A percentile compares a stretch with the other conserved stretches of the same genome.
phyloP scores from a whole-genome alignment of 2,888 invertebrate species.

The Tetragnatha montana region DNA sequence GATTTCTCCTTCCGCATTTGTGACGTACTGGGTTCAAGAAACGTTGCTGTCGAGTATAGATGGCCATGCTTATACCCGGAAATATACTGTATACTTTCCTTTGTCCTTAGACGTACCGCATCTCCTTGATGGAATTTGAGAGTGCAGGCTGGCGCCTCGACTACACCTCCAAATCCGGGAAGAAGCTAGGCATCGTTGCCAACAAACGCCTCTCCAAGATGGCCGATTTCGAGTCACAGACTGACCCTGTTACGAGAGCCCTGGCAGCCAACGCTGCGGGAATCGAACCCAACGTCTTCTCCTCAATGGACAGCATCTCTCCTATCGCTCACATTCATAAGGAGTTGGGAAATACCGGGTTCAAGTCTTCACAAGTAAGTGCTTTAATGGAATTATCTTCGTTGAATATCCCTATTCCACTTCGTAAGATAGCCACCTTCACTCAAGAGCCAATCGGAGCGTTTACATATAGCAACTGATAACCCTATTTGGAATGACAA shows the following conservation, averaged over 20 bases:
- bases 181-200: conserved; percentile 62
- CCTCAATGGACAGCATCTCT: conserved; percentile 69
- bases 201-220: conserved; percentile 68
- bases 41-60: too few species aligned
- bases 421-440: too few species aligned
- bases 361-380: conserved; percentile 59
- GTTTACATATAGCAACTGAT: too few species aligned
- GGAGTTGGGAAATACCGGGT: conserved; percentile 65
- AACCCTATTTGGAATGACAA: too few species aligned
- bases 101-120: conserved; percentile 64
- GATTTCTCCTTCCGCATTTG: too few species aligned
- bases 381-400: too few species aligned
- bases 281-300: conserved; percentile 71
- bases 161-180: conserved; percentile 63
- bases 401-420: too few species aligned
- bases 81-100: neutral
- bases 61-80: too few species aligned
- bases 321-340: conserved; percentile 73
- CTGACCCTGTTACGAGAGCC: conserved; percentile 72
- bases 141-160: conserved; percentile 67
- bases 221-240: conserved; percentile 73
- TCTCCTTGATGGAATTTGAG: conserved; percentile 67
- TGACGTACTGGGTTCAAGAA: too few species aligned
- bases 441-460: too few species aligned
- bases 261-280: conserved; percentile 72